Percentiles rank a stretch among this genome's conserved stretches.
These are phyloP conservation scores for Leptinotarsa rubiginosa DNA, from an alignment of 2,888 invertebrate species.

Conservation along the genomic window DNA sequence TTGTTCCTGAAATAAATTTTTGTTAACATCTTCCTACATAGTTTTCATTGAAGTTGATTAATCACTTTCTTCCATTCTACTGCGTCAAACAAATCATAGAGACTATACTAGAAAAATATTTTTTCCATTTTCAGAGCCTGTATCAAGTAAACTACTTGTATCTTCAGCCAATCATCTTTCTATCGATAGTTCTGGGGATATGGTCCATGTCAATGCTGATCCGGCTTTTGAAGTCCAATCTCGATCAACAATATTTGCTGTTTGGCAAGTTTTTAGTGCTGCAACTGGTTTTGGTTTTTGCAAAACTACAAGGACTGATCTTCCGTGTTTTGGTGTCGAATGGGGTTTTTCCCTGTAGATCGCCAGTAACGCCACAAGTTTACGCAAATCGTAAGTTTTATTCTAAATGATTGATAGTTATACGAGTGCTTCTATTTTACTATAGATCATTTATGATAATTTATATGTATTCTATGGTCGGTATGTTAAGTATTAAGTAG, in stretches of 20 bases:
- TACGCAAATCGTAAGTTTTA: constrained; percentile 74
- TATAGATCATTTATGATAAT: too few relatives aligned
- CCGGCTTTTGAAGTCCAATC: constrained; percentile 67
- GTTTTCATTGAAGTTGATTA: too few relatives aligned
- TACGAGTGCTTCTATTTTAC: too few relatives aligned
- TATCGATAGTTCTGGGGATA: constrained; percentile 76
- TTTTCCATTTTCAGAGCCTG: constrained; percentile 68
- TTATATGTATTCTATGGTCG: too few relatives aligned
- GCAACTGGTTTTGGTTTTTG: constrained; percentile 75
- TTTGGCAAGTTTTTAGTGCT: constrained; percentile 70
- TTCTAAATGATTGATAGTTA: too few relatives aligned
- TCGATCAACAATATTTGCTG: constrained; percentile 64
- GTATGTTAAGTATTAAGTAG: too few relatives aligned
- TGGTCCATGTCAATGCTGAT: constrained; percentile 78
- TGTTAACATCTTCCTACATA: too few relatives aligned
- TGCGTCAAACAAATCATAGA: background rate
- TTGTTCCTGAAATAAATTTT: too few relatives aligned
- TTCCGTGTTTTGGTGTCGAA: constrained; percentile 71
- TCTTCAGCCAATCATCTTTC: constrained; percentile 74
- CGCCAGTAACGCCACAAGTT: constrained; percentile 74
- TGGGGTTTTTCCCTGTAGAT: constrained; percentile 72
- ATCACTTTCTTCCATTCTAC: too few relatives aligned
- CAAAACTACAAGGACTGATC: constrained; percentile 75
- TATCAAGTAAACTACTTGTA: constrained; percentile 72
- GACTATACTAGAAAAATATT: background rate